phyloP scores from a whole-genome alignment of 2,888 invertebrate genomes.

The Lasioglossum zephyrum region DNA sequence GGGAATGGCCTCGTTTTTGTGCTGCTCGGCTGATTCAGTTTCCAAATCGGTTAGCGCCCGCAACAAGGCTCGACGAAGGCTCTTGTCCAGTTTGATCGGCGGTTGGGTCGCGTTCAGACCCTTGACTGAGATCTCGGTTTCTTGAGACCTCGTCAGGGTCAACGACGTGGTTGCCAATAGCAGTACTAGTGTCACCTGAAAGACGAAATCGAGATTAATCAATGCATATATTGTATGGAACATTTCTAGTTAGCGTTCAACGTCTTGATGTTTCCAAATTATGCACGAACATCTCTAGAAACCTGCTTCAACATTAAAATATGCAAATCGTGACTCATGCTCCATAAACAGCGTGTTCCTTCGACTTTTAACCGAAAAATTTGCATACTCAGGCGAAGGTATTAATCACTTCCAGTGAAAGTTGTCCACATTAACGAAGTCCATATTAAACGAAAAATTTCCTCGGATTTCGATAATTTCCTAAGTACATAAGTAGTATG shows the following conservation, averaged over 20 bases:
- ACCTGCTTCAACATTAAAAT: conserved; percentile 14
- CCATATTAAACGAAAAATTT: neutral
- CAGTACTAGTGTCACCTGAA: conserved; percentile 69
- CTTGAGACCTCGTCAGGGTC: conserved; percentile 59
- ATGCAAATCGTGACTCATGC: neutral
- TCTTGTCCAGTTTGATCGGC: conserved; percentile 89
- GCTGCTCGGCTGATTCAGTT: conserved; percentile 86
- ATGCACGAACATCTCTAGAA: neutral
- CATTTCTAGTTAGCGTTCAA: neutral
- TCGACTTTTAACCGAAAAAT: neutral
- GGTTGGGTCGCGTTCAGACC: conserved; percentile 78
- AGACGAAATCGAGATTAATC: neutral
- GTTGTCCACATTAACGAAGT: conserved; percentile 27
- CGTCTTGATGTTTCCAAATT: neutral
- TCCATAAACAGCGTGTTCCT: neutral
- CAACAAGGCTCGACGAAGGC: conserved; percentile 90
- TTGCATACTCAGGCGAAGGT: neutral
- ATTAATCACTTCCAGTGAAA: conserved; percentile 36
- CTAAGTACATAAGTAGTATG: neutral
- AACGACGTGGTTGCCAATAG: conserved; percentile 64
- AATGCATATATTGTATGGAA: neutral
- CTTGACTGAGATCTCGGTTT: conserved; percentile 40
- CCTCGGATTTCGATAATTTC: neutral
- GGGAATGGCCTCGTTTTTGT: conserved; percentile 78
- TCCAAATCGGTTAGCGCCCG: conserved; percentile 92